Evolutionary conservation across 2,888 invertebrate species (phyloP).

Genomic region (Anagyrus pseudococci): DNA sequence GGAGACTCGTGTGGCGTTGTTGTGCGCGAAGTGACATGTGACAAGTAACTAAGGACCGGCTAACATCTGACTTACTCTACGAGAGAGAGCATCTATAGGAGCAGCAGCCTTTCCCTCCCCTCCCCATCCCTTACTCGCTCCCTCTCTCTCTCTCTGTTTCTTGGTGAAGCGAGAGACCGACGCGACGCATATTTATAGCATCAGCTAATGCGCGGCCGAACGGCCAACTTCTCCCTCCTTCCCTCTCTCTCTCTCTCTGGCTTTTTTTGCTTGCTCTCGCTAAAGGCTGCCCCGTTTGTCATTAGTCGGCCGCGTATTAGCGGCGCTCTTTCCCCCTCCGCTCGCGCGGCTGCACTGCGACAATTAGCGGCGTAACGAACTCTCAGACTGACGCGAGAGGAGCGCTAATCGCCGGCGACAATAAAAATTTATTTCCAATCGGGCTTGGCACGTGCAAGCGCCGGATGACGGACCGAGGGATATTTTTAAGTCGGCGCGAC

Average conservation of each 20-base stretch:
- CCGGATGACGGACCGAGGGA: too few species aligned
- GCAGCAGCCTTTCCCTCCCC: too few species aligned
- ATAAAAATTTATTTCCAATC: constrained; percentile 26
- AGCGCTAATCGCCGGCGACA: neutral
- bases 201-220: constrained; percentile 17
- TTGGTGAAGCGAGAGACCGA: constrained; percentile 33
- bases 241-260: neutral
- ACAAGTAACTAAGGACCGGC: constrained; percentile 55
- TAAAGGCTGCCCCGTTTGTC: neutral
- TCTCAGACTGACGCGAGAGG: constrained; percentile 6
- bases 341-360: too few species aligned
- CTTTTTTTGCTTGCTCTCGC: neutral
- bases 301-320: constrained; percentile 5
- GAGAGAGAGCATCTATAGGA: too few species aligned
- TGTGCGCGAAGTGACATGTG: constrained; percentile 47
- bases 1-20: constrained; percentile 2
- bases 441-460: neutral
- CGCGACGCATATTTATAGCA: constrained; percentile 53
- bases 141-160: too few species aligned
- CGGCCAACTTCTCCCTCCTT: too few species aligned
- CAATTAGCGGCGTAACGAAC: constrained; percentile 12
- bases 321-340: too few species aligned
- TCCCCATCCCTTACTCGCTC: too few species aligned
- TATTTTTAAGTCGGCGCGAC: too few species aligned
- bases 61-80: constrained; percentile 47